A percentile compares a stretch with the other conserved stretches of the same genome.
These are phyloP conservation scores for Eupithecia subumbrata DNA, from an alignment of 2,888 invertebrate genomes.

Conservation along the genomic window DNA sequence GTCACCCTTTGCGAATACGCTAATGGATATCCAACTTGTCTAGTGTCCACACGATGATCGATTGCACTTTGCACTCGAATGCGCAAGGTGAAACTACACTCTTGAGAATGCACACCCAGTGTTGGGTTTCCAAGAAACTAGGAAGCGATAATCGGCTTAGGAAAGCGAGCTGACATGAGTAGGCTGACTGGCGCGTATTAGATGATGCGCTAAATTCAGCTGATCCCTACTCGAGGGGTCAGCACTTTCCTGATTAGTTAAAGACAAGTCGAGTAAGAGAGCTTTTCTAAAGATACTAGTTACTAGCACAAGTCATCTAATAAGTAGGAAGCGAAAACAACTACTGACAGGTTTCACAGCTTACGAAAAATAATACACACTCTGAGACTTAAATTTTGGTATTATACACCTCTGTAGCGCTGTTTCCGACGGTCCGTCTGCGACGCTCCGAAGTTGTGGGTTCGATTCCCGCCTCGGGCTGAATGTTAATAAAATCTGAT, in stretches of 20 bases:
- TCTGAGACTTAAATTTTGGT: too few species aligned
- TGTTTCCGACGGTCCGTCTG: too few species aligned
- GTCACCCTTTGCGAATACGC: not conserved
- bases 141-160: constrained; percentile 31
- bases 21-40: not conserved
- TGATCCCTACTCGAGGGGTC: not conserved
- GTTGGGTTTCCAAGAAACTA: constrained; percentile 25
- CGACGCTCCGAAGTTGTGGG: too few species aligned
- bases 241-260: not conserved
- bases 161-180: constrained; percentile 3
- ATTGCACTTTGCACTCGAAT: constrained; percentile 59
- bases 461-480: too few species aligned
- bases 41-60: constrained; percentile 30
- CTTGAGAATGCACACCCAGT: constrained; percentile 41
- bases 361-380: too few species aligned
- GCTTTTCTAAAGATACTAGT: not conserved
- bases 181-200: not conserved
- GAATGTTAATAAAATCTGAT: too few species aligned
- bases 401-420: too few species aligned
- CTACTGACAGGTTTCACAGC: too few species aligned
- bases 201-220: constrained; percentile 6
- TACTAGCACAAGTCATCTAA: not conserved
- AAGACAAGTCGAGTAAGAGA: not conserved
- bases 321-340: too few species aligned
- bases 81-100: constrained; percentile 52